These are phyloP conservation scores for Ctenosaura bakeri DNA, from an alignment of 2,797 vertebrate species.

Conservation along the genomic window DNA sequence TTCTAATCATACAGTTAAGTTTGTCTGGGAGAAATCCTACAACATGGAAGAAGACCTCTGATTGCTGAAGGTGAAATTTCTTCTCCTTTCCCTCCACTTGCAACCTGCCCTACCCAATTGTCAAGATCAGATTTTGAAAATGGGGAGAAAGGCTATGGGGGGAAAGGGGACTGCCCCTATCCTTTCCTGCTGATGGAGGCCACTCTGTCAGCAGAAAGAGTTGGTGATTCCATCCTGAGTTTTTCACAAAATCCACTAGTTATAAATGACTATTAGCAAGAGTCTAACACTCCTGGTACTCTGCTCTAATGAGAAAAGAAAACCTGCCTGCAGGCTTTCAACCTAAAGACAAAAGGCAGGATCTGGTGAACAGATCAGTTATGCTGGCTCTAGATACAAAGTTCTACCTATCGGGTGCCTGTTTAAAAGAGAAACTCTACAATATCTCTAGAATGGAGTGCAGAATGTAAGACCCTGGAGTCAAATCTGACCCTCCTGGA, in stretches of 20 bases:
- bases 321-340: neutral
- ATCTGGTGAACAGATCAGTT: neutral
- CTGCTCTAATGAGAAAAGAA: neutral
- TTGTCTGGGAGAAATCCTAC: neutral
- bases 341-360: neutral
- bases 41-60: neutral
- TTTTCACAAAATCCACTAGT: neutral
- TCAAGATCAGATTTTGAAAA: neutral
- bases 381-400: neutral
- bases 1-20: neutral
- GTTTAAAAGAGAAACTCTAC: neutral
- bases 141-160: neutral
- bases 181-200: neutral
- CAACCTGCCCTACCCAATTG: neutral
- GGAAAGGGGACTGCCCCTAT: neutral
- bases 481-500: no score
- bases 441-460: neutral
- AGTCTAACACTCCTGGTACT: neutral
- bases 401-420: neutral
- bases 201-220: neutral
- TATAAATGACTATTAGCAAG: neutral
- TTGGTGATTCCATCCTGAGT: neutral
- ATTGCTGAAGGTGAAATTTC: neutral
- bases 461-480: no score
- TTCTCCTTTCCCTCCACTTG: neutral